Evolutionary conservation across 2,888 invertebrate genomes (phyloP), one percentile per base, ranked within the genome.

Genomic region (Andrena haemorrhoa): DNA sequence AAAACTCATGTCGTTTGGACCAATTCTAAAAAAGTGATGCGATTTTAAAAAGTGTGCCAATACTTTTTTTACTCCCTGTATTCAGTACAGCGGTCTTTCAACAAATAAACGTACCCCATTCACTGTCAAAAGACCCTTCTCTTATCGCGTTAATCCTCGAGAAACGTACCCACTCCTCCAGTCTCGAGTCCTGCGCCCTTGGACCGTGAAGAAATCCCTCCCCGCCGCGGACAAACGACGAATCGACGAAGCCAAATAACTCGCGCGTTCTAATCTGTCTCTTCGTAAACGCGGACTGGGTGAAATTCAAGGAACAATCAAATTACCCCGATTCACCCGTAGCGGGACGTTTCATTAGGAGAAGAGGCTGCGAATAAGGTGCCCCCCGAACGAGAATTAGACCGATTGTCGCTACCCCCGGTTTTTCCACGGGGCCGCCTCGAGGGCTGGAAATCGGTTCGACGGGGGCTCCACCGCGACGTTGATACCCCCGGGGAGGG

Each of bases 101-200:
- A 35, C 35, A 53, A 10, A 20, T 20, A 20, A 33, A 35, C 20
- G 20, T 20, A 10, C 16, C 41, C 33, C 20, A 16, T 29, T 23
- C 8, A n/a, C 49, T 16, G 35, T 16, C 4, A 23, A 63, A 65
- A 5, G 35, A 12, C n/a, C 31, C 51, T 61, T 72, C 33, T 58
- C 75, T 79, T 56, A 61, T 79, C 79, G 53, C 79, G 51, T 41
- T 72, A 72, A 80, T 78, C 71, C 65, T 2, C 35, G 58, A 49
- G 29, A 51, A 70, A 70, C 56, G 58, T 35, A 35, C 16, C 58
- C 7, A 6, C 63, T 47, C 66, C 47, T 10, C 12, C 72, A 16
- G 49, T 41, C 33, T 68, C 64, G 31, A 51, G 26, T 51, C 71
- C 31, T 53, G 56, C 78, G 64, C 26, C 51, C 8, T 10, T 12